These are phyloP conservation scores for Metacarcinus magister DNA, from an alignment of 2,888 invertebrate species.

Conservation along the genomic window DNA sequence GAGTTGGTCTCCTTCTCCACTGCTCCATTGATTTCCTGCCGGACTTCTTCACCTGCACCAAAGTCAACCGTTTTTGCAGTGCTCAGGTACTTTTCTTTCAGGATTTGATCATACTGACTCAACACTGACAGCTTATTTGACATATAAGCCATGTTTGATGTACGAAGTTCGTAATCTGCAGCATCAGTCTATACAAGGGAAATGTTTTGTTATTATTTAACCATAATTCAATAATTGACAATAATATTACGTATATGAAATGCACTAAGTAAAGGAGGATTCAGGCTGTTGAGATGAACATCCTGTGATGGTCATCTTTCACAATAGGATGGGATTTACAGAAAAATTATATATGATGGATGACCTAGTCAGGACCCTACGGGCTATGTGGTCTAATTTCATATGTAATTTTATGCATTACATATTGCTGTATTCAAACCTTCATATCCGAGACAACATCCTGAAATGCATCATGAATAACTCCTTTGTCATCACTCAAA, in stretches of 20 bases:
- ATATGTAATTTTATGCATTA: not conserved
- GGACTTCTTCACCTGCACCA: constrained; percentile 87
- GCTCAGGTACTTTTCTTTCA: constrained; percentile 73
- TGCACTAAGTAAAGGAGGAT: not conserved
- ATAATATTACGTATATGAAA: not conserved
- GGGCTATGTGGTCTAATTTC: too few species aligned
- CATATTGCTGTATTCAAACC: constrained; percentile 52
- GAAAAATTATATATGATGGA: too few species aligned
- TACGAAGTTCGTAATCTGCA: constrained; percentile 69
- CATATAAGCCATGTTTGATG: constrained; percentile 78
- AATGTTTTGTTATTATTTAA: not conserved
- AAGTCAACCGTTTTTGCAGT: constrained; percentile 86
- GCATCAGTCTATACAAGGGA: constrained; percentile 65
- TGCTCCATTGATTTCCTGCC: constrained; percentile 90
- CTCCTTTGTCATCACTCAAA: constrained; percentile 86
- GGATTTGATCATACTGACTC: constrained; percentile 55
- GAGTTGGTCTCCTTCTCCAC: constrained; percentile 90
- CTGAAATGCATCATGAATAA: constrained; percentile 60
- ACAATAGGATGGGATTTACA: too few species aligned
- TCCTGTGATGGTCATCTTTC: not conserved
- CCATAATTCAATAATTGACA: not conserved
- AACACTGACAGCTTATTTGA: constrained; percentile 67
- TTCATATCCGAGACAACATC: constrained; percentile 73
- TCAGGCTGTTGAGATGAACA: not conserved
- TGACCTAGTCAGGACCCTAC: too few species aligned